Percentiles rank a stretch among this genome's conserved stretches.
phyloP scores from a whole-genome alignment of 64 coral and sea anemone genomes.

The Actinia tenebrosa region DNA sequence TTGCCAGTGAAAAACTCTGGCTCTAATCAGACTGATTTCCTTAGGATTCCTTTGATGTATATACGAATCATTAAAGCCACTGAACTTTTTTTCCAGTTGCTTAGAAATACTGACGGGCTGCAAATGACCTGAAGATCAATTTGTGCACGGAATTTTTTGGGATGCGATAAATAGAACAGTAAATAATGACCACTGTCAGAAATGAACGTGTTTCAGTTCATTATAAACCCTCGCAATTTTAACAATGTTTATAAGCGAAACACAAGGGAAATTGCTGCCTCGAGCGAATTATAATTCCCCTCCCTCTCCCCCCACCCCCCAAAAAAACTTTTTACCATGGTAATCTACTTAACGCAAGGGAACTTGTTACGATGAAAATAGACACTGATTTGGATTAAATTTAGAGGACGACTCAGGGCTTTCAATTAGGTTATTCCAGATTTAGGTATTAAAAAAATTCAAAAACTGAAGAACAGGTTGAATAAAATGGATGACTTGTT shows the following conservation, averaged over 20 bases:
- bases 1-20: not conserved
- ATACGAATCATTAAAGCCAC: too few relatives aligned
- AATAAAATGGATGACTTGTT: constrained; percentile 2
- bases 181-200: not conserved
- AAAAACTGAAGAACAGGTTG: not conserved
- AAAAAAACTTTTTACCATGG: not conserved
- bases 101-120: too few relatives aligned
- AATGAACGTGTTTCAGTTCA: not conserved
- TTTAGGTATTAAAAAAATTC: not conserved
- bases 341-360: not conserved
- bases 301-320: too few relatives aligned
- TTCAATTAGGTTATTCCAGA: not conserved
- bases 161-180: not conserved
- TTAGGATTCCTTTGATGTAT: too few relatives aligned
- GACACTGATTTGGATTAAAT: not conserved
- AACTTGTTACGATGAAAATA: not conserved
- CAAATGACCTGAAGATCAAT: too few relatives aligned
- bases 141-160: not conserved
- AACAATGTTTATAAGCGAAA: not conserved
- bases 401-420: not conserved
- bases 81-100: too few relatives aligned
- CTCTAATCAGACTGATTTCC: too few relatives aligned
- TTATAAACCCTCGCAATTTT: not conserved
- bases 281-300: not conserved
- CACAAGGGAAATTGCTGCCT: not conserved